Conservation (phyloP, 2,797 vertebrate species). For the Sebastes alutus region DNA sequence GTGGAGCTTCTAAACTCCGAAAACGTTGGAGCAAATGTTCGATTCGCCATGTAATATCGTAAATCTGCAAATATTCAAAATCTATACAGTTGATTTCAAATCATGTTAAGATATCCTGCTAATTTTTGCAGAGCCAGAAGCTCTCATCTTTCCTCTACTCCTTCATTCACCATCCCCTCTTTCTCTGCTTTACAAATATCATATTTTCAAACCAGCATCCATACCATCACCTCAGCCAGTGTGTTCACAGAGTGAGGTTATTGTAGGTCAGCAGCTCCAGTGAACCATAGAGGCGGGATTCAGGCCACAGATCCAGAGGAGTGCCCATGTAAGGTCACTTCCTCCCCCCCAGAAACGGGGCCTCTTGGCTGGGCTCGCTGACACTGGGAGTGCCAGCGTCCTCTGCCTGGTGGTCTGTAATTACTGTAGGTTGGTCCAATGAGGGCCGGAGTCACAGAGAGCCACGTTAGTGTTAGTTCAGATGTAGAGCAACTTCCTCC, state of each 20-base stretch:
- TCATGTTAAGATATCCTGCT: background rate
- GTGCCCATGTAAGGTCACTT: slow-evolving; percentile 69
- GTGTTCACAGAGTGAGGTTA: slow-evolving; percentile 21
- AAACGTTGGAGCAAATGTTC: no score
- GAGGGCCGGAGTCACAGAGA: slow-evolving; percentile 19
- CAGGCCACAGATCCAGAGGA: slow-evolving; percentile 3
- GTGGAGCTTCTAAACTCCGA: no score
- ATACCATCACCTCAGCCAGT: background rate
- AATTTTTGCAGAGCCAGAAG: background rate
- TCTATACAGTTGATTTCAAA: background rate
- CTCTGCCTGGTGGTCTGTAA: slow-evolving; percentile 55
- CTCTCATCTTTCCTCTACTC: background rate
- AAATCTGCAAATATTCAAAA: no score
- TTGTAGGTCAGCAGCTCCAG: slow-evolving; percentile 26
- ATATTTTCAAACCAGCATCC: background rate
- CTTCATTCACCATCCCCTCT: background rate
- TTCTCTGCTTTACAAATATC: background rate
- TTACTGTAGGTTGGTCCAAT: slow-evolving; percentile 55
- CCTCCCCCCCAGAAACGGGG: slow-evolving; percentile 43
- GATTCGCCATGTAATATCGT: no score
- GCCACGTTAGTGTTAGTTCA: slow-evolving; percentile 42
- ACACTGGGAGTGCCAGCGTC: slow-evolving; percentile 38
- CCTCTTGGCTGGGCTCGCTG: slow-evolving; percentile 27
- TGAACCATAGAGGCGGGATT: background rate
- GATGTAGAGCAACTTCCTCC: slow-evolving; percentile 17